These are phyloP conservation scores for Nycticryphes semicollaris DNA, from an alignment of 2,113 vertebrate species.

Conservation along the genomic window DNA sequence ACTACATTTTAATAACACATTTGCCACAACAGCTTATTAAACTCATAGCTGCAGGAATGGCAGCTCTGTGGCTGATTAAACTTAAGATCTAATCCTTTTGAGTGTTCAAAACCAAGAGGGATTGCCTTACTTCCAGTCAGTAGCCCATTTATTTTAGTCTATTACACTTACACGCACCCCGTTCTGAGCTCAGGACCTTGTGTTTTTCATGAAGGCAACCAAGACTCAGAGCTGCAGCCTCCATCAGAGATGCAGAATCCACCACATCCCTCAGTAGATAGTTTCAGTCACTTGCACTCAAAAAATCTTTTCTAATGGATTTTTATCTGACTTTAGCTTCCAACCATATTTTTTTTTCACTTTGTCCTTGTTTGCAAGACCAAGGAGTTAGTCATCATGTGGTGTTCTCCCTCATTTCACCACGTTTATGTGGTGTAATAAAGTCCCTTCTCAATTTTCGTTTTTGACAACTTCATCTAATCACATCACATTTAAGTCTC, in stretches of 20 bases:
- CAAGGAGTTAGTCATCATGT: not conserved
- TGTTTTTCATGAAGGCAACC: not conserved
- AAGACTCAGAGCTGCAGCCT: not conserved
- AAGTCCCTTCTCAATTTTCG: not conserved
- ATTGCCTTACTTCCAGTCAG: not conserved
- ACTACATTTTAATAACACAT: not conserved
- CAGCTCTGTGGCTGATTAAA: not conserved
- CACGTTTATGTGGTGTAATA: rapidly evolving
- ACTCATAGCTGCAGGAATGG: not conserved
- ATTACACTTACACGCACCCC: not conserved
- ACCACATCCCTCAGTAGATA: rapidly evolving
- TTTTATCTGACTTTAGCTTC: not conserved
- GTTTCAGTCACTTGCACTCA: not conserved
- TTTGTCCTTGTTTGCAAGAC: not conserved
- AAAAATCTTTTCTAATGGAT: not conserved
- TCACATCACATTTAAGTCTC: not conserved
- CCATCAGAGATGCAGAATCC: not conserved
- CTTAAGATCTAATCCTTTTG: not conserved
- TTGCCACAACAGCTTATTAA: not conserved
- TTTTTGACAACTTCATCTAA: not conserved
- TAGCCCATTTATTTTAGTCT: not conserved
- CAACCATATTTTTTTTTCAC: not conserved
- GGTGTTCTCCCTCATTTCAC: not conserved
- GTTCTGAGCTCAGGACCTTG: not conserved
- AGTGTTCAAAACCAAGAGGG: not conserved